Evolutionary conservation across 2,797 vertebrate genomes (phyloP), one percentile per base, ranked within the genome.

Genomic region (Sarcoramphus papa): DNA sequence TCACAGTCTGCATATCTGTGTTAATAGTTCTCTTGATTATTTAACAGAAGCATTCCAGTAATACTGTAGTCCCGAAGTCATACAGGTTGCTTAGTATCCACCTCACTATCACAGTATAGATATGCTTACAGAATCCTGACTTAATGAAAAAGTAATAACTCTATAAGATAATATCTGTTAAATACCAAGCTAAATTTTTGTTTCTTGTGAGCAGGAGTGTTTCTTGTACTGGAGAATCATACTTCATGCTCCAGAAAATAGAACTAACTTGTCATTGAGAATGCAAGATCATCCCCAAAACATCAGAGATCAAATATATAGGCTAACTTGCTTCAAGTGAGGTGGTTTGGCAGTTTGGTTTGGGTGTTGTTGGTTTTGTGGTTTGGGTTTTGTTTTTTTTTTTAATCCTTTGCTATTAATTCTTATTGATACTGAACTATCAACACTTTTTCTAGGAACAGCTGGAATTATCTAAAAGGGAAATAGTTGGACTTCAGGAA

Each of bases 401-500:
- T 41, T 35, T 12, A 59, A 41, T 57, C 5, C 18, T 57, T 51
- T 76, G 31, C 10, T 75, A 27, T 91, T 86, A 79, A 72, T 90
- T 94, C 76, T 74, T 95, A 87, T 20, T 72, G 74, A 57, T 94
- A 33, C 51, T 97, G 33, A 79, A 50, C 11, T 91, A 18, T 92
- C 50, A 57, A 90, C 80, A 10, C 59, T 96, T 60, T 51, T 96
- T 96, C 90, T 97, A 99, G 99, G 99, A 99, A 95, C 99, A 99
- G 83, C 89, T 99, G 95, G 99, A 99, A 95, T 95, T 98, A 74
- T 99, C 98, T 63, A 98, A 98, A 90, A 99, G 99, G 92, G 99
- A 99, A 97, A 98, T 99, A 96, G 98, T 98, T 14, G 98, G 99
- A 59, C 98, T 99, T 62, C 99, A 99, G 60, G 99, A 99, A 97